Base-by-base conservation (phyloP, 1,140 invertebrate species). In the Drosophila guanche region DNA sequence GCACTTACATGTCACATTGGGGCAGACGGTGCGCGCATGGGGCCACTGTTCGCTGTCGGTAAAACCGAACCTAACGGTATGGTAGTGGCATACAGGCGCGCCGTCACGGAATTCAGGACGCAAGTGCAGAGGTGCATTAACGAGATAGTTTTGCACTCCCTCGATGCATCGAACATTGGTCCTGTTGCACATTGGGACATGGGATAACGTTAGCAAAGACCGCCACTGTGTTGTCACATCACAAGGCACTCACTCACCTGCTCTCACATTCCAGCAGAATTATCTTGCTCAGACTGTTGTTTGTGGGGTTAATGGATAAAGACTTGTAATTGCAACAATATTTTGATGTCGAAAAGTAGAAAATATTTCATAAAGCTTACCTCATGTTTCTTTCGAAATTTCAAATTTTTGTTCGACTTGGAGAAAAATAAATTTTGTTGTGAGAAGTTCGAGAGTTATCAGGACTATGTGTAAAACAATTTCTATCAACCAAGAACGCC, bases 31-130 rank as follows among this genome's bases (percentile, higher is more conserved):
- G 7, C 54, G 47, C 22, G 80, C 73, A 68, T 83, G 41, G 0
- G 23, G 79, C 79, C 79, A 83, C 33, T 79, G 45, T 27, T 85
- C 80, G 22, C 51, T 48, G 6, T 53, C 56, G 0, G 63, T 72
- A 1, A 79, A 41, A 1, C 66, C 80, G 20, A 85, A 85, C 2
- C 70, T 68, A 10, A 27, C 22, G 27, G 81, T 68, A 60, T 85
- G 25, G 20, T 71, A 80, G 43, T 60, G 73, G 8, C 29, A 3
- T 10, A 33, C 53, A 54, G 0, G 48, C 2, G 10, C 53, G 56
- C 12, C 68, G 7, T 20, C 79, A 14, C 51, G 45, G 22, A 47
- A 76, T 5, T 56, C 80, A 1, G 72, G 53, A 10, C 72, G 57
- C 6, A 80, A 22, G 41, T 73, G 63, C 20, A 80, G 47, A 12